These are phyloP conservation scores for Indicator indicator DNA, from an alignment of 2,113 vertebrate genomes.

Conservation along the genomic window DNA sequence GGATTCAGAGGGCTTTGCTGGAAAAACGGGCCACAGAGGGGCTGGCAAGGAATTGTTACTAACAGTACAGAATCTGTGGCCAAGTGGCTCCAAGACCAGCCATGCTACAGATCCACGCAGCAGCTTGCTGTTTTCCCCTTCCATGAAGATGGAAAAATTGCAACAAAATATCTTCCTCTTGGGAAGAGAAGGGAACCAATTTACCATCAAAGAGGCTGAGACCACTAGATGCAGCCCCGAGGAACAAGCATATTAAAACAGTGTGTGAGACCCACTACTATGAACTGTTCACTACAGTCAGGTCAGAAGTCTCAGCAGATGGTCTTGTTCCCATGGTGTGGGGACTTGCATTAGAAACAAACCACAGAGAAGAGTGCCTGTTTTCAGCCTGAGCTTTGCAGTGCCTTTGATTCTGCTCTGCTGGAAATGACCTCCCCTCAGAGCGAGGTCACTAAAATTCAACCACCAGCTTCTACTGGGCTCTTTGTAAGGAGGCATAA, in stretches of 20 bases:
- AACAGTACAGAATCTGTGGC: neutral
- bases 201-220: neutral
- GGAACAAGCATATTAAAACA: neutral
- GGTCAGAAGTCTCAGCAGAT: neutral
- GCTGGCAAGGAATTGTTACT: neutral
- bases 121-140: neutral
- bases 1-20: neutral
- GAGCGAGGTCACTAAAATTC: neutral
- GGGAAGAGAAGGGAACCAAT: neutral
- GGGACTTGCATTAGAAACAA: neutral
- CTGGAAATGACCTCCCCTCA: neutral
- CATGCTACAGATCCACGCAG: neutral
- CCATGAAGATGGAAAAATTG: neutral
- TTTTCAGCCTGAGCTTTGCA: neutral
- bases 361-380: neutral
- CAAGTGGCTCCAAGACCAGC: neutral
- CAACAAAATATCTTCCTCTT: neutral
- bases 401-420: constrained; percentile 14
- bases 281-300: neutral
- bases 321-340: neutral
- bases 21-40: neutral
- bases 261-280: neutral
- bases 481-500: neutral
- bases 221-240: neutral
- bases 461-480: neutral